These are phyloP conservation scores for Desmophyllum pertusum DNA, from an alignment of 92 coral and sea anemone species.

Conservation along the genomic window DNA sequence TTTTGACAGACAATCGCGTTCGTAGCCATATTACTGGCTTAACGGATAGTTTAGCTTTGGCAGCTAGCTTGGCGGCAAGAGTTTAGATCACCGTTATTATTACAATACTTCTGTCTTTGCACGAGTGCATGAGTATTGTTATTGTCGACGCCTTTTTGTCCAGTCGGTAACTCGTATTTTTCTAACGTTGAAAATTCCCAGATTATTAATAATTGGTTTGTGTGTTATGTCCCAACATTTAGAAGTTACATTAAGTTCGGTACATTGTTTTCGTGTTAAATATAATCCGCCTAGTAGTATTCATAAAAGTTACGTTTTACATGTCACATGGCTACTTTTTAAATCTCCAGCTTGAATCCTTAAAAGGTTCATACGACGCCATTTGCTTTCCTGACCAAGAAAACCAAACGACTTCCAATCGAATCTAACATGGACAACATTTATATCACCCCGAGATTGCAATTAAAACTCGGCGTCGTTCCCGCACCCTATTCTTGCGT, in stretches of 20 bases:
- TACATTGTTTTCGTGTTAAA: neutral
- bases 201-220: too few relatives aligned
- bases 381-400: neutral
- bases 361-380: neutral
- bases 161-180: neutral
- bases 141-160: neutral
- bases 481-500: slow-evolving; percentile 24
- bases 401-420: neutral
- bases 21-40: too few relatives aligned
- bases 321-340: neutral
- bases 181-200: neutral
- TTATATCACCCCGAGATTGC: neutral
- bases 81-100: neutral
- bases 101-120: neutral
- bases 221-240: too few relatives aligned
- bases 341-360: neutral
- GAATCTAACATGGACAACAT: neutral
- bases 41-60: too few relatives aligned
- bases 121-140: neutral
- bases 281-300: neutral
- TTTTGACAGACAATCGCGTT: too few relatives aligned
- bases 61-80: neutral
- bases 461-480: neutral
- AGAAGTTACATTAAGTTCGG: neutral
- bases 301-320: neutral